Evolutionary conservation across 2,888 invertebrate species (phyloP), one percentile per base, ranked within the genome.

Genomic region (Oligia strigilis): DNA sequence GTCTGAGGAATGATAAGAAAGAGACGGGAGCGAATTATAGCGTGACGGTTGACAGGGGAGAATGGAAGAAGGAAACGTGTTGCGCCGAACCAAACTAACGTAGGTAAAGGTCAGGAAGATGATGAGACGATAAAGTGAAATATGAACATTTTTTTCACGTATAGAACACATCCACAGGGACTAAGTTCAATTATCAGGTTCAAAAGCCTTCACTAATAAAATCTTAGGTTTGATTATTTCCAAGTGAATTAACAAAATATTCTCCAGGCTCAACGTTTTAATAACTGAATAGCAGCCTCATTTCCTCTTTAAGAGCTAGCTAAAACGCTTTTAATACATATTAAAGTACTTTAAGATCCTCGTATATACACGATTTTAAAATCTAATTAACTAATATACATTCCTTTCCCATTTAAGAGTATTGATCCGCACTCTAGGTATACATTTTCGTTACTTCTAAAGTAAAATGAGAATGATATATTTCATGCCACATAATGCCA

Each of bases 261-360:
- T 52, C 36, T 71, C 46, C 66, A n/a, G 36, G 36, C 66, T 60
- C 52, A 0, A 69, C 49, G 36, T 72, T 72, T 77, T 76, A 82
- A 66, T 60, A 71, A 52, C 52, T 58, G 76, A 70, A 65, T 36
- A 66, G 55, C 58, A 70, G 46, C 36, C 40, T 69, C 46, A 49
- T 75, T 74, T 62, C 29, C 60, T 23, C 74, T 43, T 36, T 82
- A 70, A 70, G 40, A 75, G 72, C 72, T 52, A 58, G 72, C 77
- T 46, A 66, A 83, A 73, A 46, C 11, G 72, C 29, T 62, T 75
- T 75, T 84, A 80, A 83, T 80, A 52, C 64, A 69, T 52, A 75
- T 70, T 60, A 72, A 60, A 84, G 46, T 67, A 70, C 64, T 74
- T 46, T 29, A 46, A 55, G 65, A 73, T 14, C 60, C 2, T 55